A percentile compares a stretch with the other conserved stretches of the same genome.
Evolutionary conservation across 2,888 invertebrate genomes (phyloP).

Genomic region (Deilephila porcellus): DNA sequence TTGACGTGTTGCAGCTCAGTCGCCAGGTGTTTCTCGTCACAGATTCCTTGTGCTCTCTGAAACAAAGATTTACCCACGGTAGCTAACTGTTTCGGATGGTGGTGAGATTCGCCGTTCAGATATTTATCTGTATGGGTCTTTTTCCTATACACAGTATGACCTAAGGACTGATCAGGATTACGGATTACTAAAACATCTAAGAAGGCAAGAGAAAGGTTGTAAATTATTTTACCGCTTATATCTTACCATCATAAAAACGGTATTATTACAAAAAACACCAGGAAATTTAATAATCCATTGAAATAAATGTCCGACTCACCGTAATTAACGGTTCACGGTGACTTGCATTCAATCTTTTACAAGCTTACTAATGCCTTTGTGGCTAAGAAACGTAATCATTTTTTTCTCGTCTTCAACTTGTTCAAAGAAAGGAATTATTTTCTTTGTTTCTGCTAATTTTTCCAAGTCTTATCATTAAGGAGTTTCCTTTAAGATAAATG

Average conservation of each 20-base stretch:
- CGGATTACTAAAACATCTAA: too few species aligned
- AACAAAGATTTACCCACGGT: too few species aligned
- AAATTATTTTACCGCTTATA: too few species aligned
- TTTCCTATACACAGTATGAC: too few species aligned
- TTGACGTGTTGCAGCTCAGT: too few species aligned
- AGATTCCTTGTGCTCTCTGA: too few species aligned
- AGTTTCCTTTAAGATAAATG: background rate
- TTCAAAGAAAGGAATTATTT: background rate
- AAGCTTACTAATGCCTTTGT: slow-evolving; percentile 4
- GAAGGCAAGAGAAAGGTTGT: too few species aligned
- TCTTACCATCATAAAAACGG: background rate
- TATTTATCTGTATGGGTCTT: too few species aligned
- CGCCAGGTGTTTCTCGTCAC: too few species aligned
- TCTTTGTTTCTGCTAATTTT: background rate
- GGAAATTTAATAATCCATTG: slow-evolving; percentile 1
- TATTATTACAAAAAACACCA: background rate
- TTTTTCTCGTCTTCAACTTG: background rate
- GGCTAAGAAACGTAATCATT: background rate
- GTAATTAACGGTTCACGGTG: background rate
- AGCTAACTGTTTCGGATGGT: too few species aligned
- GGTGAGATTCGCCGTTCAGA: too few species aligned
- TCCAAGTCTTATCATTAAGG: background rate
- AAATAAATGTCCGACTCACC: background rate
- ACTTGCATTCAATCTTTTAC: background rate
- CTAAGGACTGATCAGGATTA: too few species aligned